Base-by-base conservation (phyloP, 2,113 vertebrate genomes). In the Peromyscus polionotus region DNA sequence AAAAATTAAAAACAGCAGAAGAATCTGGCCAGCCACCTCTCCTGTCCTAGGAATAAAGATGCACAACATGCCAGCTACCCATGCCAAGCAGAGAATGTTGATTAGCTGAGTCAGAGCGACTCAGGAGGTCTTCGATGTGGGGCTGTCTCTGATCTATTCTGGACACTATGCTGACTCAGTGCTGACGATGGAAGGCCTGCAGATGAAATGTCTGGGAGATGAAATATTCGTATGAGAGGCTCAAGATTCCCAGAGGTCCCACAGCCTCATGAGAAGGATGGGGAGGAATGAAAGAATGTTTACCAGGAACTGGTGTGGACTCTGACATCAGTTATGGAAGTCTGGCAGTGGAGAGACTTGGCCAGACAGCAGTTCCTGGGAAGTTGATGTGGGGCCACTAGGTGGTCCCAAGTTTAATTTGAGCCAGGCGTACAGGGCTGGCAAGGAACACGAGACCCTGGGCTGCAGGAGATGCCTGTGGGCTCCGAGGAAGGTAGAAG, bases 311-410 rank as follows among this genome's bases (percentile, higher is more conserved):
- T 96, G 85, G 90, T 33, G 85, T 86, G 95, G 85, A 83, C 94
- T 63, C 95, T 91, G 97, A 94, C 91, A 75, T 88, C 85, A 24
- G 22, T 95, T 65, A 90, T 11, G 85, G 4, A 42, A 70, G 88
- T 92, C 92, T 97, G 95, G 95, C 42, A 88, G 73, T 17, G 42
- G 63, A 81, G 80, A 90, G 75, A 48, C 45, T 31, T 85, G 93
- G 88, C 91, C 91, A 91, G 95, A 76, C 75, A n/a, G 95, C 92
- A 79, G 79, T 84, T 90, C 90, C 91, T 92, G 94, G 94, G 92
- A 81, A 88, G 93, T 4, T 70, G 92, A 63, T 24, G 73, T 92
- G 85, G 90, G 72, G 72, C 83, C 85, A 22, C 92, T 31, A 3
- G 65, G 13, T 89, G 88, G 91, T 97, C 93, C 81, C 88, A 88